Percentiles rank a stretch among this genome's conserved stretches.
phyloP scores from a whole-genome alignment of 2,113 vertebrate genomes.

The Oreochromis niloticus region DNA sequence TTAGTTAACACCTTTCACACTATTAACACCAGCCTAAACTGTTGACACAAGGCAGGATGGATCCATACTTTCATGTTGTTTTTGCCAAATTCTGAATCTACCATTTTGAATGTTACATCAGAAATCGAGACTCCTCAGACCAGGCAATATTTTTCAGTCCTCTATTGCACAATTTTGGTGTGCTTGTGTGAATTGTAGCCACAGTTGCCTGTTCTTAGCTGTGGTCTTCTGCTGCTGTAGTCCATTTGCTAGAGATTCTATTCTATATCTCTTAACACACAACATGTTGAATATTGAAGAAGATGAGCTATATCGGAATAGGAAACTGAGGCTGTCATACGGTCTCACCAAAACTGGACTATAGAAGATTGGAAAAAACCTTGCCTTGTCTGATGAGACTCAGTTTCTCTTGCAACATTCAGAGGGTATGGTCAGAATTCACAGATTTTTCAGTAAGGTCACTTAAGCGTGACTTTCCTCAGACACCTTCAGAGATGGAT shows the following conservation, averaged over 20 bases:
- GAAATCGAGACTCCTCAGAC: background rate
- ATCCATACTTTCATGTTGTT: background rate
- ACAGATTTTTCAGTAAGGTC: background rate
- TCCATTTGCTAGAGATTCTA: background rate
- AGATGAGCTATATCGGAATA: background rate
- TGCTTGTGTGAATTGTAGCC: background rate
- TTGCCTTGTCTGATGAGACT: background rate
- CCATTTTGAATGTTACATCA: background rate
- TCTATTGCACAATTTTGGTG: background rate
- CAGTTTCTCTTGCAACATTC: background rate
- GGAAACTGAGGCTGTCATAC: background rate
- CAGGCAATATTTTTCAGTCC: background rate
- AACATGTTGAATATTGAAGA: background rate
- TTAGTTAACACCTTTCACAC: background rate
- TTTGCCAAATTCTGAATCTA: background rate
- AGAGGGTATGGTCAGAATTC: background rate
- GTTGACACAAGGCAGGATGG: background rate
- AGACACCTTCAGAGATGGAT: background rate
- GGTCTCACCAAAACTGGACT: too few species aligned
- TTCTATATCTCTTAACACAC: background rate
- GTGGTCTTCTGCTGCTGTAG: background rate
- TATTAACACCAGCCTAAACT: background rate
- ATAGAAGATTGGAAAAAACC: too few species aligned
- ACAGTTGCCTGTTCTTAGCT: background rate
- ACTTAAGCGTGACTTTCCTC: background rate